phyloP scores from a whole-genome alignment of 2,888 invertebrate genomes.

The Smittia aterrima region DNA sequence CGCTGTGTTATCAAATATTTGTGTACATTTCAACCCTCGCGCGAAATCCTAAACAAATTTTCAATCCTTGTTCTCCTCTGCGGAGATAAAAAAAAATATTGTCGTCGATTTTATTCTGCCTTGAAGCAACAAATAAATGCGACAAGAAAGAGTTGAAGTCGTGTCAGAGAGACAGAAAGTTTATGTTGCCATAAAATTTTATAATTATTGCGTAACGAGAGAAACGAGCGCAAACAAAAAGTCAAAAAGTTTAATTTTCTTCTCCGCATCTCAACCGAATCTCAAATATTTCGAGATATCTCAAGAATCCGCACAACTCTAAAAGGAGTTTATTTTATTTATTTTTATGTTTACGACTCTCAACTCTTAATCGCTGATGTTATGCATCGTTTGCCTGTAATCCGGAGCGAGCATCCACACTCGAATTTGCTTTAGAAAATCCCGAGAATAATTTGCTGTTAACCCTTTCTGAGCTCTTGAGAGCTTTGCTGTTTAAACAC shows the following conservation, averaged over 20 bases:
- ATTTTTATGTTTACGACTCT: constrained; percentile 12
- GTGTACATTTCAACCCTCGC: constrained; percentile 3
- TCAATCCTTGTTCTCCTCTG: background rate
- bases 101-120: constrained; percentile 20
- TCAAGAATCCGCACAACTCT: background rate
- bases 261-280: background rate
- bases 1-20: background rate
- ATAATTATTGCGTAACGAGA: constrained; percentile 27
- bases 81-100: background rate
- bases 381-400: constrained; percentile 18
- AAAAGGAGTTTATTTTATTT: constrained; percentile 5
- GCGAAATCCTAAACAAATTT: constrained; percentile 25
- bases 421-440: background rate
- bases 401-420: background rate
- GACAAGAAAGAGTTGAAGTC: background rate
- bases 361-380: constrained; percentile 10
- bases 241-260: constrained; percentile 12
- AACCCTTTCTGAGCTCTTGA: background rate
- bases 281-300: background rate
- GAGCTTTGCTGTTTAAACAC: background rate
- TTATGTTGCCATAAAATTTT: constrained; percentile 30
- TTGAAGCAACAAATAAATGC: constrained; percentile 18
- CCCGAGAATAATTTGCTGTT: background rate
- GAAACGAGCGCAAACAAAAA: constrained; percentile 1
- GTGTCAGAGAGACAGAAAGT: background rate